A percentile compares a stretch with the other conserved stretches of the same genome.
Evolutionary conservation across 1,140 invertebrate genomes (phyloP).

Genomic region (Diorhabda carinulata): DNA sequence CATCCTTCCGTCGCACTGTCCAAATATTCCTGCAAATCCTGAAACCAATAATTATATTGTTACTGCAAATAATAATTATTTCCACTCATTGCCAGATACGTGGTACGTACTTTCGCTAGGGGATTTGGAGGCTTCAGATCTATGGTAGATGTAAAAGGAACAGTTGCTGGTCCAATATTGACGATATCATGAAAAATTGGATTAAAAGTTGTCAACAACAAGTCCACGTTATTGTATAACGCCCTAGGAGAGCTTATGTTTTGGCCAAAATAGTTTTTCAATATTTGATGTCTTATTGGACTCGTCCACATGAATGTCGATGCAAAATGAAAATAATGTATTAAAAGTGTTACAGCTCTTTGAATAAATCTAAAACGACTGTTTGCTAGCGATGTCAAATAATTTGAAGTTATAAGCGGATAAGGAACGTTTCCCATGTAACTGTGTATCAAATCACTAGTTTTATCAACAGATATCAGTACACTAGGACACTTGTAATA

Average conservation of each 20-base stretch:
- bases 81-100: background rate
- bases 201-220: constrained; percentile 23
- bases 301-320: background rate
- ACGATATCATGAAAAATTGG: constrained; percentile 18
- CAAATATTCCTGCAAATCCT: constrained; percentile 49
- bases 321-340: background rate
- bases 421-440: constrained; percentile 22
- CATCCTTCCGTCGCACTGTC: constrained; percentile 51
- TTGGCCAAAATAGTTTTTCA: constrained; percentile 20
- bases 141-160: constrained; percentile 12
- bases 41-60: background rate
- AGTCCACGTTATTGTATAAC: constrained; percentile 6
- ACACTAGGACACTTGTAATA: constrained; percentile 19
- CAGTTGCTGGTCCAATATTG: constrained; percentile 12
- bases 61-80: no score
- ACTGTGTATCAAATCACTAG: background rate
- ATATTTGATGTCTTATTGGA: background rate
- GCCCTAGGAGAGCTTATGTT: background rate
- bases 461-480: constrained; percentile 13
- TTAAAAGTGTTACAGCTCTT: background rate
- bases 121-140: constrained; percentile 6
- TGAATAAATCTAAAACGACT: constrained; percentile 11
- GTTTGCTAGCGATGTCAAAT: background rate
- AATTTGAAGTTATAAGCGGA: constrained; percentile 14
- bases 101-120: constrained; percentile 21